Conservation (phyloP, 53 echinoderm and acorn worm genomes). For the Zoroaster sp. region DNA sequence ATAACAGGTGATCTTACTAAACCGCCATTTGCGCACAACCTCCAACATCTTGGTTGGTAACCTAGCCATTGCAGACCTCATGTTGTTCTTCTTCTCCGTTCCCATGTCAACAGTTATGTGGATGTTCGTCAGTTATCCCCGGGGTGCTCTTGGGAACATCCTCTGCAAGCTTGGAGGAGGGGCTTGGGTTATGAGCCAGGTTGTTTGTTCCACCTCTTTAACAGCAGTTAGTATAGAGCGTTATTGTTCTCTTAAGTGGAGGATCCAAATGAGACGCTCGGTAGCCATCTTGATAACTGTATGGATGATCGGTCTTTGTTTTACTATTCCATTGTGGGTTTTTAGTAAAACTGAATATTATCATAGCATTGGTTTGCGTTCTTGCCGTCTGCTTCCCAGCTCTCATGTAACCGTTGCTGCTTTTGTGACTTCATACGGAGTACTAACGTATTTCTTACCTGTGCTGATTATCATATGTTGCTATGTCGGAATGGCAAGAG, state of each 20-base stretch:
- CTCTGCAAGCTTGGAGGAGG: background rate
- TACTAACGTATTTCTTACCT: no score
- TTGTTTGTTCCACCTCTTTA: conserved; percentile 9
- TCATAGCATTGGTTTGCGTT: background rate
- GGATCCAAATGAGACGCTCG: conserved; percentile 18
- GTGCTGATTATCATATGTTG: no score
- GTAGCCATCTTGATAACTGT: conserved; percentile 1
- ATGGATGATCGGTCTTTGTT: background rate
- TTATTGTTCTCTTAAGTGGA: background rate
- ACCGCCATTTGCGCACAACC: conserved; percentile 10
- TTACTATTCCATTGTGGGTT: background rate
- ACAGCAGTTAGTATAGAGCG: conserved; percentile 43
- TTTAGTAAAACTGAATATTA: background rate
- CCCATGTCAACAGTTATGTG: conserved; percentile 10
- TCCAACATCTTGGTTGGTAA: conserved; percentile 30
- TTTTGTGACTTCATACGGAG: no score
- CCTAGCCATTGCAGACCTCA: conserved; percentile 19
- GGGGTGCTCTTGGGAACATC: background rate
- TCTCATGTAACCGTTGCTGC: no score
- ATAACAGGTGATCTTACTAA: conserved; percentile 14
- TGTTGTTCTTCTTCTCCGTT: conserved; percentile 21
- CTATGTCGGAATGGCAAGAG: no score
- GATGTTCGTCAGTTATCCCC: background rate
- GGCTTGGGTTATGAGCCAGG: background rate
- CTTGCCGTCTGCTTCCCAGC: no score